Evolutionary conservation across 2,113 vertebrate species (phyloP).

Genomic region (Bos indicus): DNA sequence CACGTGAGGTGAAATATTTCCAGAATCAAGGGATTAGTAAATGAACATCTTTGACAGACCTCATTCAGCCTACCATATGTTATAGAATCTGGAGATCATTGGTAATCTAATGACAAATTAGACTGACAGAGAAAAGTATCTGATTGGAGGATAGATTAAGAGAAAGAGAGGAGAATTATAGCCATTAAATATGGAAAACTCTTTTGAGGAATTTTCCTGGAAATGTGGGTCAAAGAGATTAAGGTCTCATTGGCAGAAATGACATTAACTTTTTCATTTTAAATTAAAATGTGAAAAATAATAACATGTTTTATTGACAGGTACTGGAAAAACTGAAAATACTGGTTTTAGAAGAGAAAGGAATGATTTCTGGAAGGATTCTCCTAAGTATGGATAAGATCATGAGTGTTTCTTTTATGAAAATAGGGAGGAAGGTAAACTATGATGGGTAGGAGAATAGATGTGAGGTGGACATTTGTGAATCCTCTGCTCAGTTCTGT

Average conservation of each 20-base stretch:
- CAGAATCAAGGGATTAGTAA: background rate
- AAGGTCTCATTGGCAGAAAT: background rate
- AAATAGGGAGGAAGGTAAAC: background rate
- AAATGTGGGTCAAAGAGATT: background rate
- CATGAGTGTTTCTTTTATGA: background rate
- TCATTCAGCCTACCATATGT: background rate
- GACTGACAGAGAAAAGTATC: background rate
- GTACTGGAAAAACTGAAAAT: background rate
- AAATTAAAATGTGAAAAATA: background rate
- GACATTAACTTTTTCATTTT: background rate
- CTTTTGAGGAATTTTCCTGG: background rate
- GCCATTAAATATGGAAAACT: background rate
- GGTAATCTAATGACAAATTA: background rate
- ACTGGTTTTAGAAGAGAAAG: background rate
- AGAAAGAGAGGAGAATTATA: background rate
- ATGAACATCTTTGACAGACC: background rate
- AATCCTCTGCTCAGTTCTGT: background rate
- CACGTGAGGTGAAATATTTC: background rate
- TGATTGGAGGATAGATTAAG: background rate
- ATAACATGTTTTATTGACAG: background rate
- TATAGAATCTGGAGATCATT: background rate
- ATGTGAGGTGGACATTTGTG: background rate
- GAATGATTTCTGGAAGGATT: background rate
- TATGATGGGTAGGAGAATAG: background rate
- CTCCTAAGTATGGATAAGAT: background rate